Conservation (phyloP, 2,113 vertebrate genomes). For the Brienomyrus brachyistius region DNA sequence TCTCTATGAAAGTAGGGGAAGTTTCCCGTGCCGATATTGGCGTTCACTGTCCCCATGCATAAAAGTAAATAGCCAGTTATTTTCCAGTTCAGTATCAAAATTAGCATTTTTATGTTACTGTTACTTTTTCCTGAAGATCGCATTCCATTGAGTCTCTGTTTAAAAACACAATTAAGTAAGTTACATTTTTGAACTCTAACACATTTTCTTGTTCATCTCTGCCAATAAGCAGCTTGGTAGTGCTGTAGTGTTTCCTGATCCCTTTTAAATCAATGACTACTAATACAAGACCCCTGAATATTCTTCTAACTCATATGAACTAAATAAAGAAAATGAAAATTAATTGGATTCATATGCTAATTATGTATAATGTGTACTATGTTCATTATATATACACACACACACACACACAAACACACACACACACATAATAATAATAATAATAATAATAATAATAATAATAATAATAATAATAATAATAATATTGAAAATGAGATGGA, state of each 20-base stretch:
- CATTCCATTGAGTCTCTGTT: background rate
- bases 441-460: no score
- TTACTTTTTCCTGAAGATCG: background rate
- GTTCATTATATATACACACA: no score
- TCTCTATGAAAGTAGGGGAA: background rate
- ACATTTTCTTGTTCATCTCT: background rate
- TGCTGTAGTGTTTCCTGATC: background rate
- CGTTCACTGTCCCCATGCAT: background rate
- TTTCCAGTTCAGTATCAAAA: background rate
- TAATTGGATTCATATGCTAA: background rate
- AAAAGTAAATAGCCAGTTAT: background rate
- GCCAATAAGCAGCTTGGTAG: background rate
- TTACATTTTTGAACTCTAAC: background rate
- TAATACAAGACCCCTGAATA: background rate
- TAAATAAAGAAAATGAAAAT: background rate
- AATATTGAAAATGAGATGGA: no score
- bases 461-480: no score
- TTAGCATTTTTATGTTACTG: background rate
- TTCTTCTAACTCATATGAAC: background rate
- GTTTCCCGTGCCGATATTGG: background rate
- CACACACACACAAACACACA: no score
- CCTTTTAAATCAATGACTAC: background rate
- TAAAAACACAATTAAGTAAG: background rate
- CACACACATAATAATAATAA: background rate
- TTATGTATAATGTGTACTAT: background rate